A percentile compares a stretch with the other conserved stretches of the same genome.
These are phyloP conservation scores for Cyclopterus lumpus DNA, from an alignment of 2,797 vertebrate species.

Conservation along the genomic window DNA sequence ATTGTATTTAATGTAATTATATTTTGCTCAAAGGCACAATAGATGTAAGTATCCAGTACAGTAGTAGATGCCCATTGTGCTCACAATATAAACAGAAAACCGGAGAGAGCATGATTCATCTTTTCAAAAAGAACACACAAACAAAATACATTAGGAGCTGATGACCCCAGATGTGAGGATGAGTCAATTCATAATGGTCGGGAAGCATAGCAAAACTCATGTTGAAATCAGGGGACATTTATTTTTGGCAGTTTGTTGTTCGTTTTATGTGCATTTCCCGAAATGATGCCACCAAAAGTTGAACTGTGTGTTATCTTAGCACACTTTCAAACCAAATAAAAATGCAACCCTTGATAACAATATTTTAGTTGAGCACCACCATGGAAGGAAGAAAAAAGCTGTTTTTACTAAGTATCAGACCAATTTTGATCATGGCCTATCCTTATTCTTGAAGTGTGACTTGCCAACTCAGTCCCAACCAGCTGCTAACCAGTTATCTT, in stretches of 20 bases:
- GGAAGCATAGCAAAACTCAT: constrained; percentile 1
- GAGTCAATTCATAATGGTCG: not conserved
- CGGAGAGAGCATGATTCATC: not conserved
- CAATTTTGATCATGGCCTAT: not conserved
- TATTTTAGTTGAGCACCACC: not conserved
- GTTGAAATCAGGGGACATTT: not conserved
- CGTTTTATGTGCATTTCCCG: not conserved
- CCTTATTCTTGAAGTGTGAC: not conserved
- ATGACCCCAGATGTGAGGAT: not conserved
- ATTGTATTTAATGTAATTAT: not conserved
- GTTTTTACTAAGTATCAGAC: not conserved
- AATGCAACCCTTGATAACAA: not conserved
- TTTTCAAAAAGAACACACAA: not conserved
- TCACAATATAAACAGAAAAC: not conserved
- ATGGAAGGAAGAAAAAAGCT: not conserved
- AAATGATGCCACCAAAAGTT: not conserved
- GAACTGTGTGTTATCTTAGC: not conserved
- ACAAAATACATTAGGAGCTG: not conserved
- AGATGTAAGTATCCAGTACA: not conserved
- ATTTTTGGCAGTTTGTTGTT: not conserved
- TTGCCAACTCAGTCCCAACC: not conserved
- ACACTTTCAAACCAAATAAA: constrained; percentile 1
- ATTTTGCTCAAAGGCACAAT: constrained; percentile 1
- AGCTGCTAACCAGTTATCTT: not conserved
- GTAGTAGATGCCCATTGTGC: not conserved